phyloP scores from a whole-genome alignment of 2,888 invertebrate species.

The Hydrotaea diabolus region DNA sequence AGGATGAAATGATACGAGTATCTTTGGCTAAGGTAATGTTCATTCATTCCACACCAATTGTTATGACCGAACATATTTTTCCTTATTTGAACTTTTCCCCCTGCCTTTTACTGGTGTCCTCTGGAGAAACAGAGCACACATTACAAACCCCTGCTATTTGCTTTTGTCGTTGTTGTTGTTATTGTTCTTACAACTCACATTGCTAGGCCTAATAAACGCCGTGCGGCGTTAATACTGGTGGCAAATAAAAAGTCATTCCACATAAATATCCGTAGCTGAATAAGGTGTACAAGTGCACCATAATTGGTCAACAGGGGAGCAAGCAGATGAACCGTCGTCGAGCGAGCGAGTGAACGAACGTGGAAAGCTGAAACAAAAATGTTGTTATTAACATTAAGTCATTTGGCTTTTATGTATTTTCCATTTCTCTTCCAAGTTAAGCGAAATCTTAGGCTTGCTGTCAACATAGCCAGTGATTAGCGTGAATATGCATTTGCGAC shows the following conservation, averaged over 20 bases:
- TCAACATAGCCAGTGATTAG: background rate
- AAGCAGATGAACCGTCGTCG: background rate
- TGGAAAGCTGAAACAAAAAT: slow-evolving; percentile 8
- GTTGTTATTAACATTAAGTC: slow-evolving; percentile 47
- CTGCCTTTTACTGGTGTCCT: slow-evolving; percentile 23
- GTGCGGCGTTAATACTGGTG: slow-evolving; percentile 7
- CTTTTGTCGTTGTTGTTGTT: background rate
- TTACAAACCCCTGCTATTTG: slow-evolving; percentile 21
- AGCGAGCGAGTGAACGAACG: background rate
- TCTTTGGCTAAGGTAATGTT: slow-evolving; percentile 48
- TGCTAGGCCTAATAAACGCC: background rate
- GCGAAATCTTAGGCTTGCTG: background rate
- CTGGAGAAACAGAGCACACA: slow-evolving; percentile 13
- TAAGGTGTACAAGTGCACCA: background rate
- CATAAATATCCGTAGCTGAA: slow-evolving; percentile 15
- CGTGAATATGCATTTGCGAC: background rate
- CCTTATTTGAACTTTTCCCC: slow-evolving; percentile 28
- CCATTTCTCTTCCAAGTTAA: background rate
- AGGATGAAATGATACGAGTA: slow-evolving; percentile 27
- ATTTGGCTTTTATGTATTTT: background rate
- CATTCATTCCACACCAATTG: slow-evolving; percentile 55
- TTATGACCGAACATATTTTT: slow-evolving; percentile 58
- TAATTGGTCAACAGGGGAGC: slow-evolving; percentile 27
- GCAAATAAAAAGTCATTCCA: slow-evolving; percentile 7
- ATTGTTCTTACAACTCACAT: too few relatives aligned